A percentile compares a stretch with the other conserved stretches of the same genome.
These are phyloP conservation scores for Ploceus nigricollis DNA, from an alignment of 2,113 vertebrate species.

Conservation along the genomic window DNA sequence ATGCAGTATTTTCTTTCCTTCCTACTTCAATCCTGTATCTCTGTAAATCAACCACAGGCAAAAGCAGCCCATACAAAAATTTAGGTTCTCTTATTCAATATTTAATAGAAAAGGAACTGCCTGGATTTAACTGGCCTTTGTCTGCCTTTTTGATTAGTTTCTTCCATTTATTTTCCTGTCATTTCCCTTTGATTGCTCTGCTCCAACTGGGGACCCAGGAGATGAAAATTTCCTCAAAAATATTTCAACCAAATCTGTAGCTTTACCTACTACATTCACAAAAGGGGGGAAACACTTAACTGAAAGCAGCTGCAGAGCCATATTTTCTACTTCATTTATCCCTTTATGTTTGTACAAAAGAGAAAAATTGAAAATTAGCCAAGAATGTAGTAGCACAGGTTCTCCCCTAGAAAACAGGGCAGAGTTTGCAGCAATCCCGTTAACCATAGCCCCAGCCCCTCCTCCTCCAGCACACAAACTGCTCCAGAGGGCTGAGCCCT, in stretches of 20 bases:
- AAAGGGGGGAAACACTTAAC: not conserved
- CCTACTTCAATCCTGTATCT: not conserved
- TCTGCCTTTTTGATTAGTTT: slow-evolving; percentile 9
- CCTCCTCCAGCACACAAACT: not conserved
- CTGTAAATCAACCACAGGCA: not conserved
- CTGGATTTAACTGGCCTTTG: not conserved
- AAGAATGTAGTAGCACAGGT: not conserved
- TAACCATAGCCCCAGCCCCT: not conserved
- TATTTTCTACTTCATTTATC: slow-evolving; percentile 19
- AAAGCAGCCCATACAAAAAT: not conserved
- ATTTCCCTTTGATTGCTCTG: not conserved
- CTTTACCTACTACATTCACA: not conserved
- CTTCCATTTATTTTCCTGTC: not conserved
- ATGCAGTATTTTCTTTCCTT: not conserved
- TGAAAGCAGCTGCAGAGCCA: not conserved
- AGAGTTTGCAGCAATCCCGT: not conserved
- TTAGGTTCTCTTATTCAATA: not conserved
- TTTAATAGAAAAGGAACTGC: not conserved
- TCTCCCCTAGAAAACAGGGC: not conserved
- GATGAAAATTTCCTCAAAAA: not conserved
- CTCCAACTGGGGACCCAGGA: not conserved
- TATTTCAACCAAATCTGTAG: not conserved
- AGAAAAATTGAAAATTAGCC: slow-evolving; percentile 23
- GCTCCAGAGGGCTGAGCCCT: fast-evolving
- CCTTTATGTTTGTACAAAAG: slow-evolving; percentile 12